phyloP scores from a whole-genome alignment of 2,797 vertebrate species.

The Takifugu rubripes region DNA sequence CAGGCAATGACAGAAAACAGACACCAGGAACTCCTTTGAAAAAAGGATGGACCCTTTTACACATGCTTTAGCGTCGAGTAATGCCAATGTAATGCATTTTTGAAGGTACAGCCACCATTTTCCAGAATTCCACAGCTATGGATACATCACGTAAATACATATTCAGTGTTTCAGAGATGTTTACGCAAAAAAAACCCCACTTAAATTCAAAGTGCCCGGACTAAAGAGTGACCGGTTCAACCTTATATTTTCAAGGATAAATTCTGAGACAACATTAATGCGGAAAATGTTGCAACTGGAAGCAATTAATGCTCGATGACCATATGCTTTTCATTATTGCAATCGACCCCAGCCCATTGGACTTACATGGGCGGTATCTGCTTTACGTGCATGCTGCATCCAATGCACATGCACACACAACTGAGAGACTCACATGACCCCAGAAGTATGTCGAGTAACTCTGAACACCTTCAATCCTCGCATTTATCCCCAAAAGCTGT shows the following conservation, averaged over 20 bases:
- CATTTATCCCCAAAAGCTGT: conserved; percentile 19
- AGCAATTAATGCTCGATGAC: conserved; percentile 21
- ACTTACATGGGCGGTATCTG: conserved; percentile 30
- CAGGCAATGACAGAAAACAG: conserved; percentile 62
- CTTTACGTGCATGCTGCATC: conserved; percentile 38
- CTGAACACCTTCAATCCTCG: conserved; percentile 27
- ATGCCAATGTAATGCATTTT: conserved; percentile 36
- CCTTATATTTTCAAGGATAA: too few species aligned
- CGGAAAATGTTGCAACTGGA: conserved; percentile 5
- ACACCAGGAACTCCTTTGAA: conserved; percentile 50
- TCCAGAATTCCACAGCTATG: conserved; percentile 33
- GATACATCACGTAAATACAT: conserved; percentile 29
- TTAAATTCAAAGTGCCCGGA: conserved; percentile 15
- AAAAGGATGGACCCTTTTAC: conserved; percentile 25
- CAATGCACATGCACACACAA: conserved; percentile 40
- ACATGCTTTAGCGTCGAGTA: conserved; percentile 54
- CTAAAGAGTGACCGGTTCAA: too few species aligned
- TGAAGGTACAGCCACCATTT: conserved; percentile 25
- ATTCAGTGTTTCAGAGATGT: conserved; percentile 16
- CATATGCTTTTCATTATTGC: conserved; percentile 26
- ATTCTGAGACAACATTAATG: too few species aligned
- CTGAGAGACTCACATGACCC: conserved; percentile 22
- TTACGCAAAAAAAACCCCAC: conserved; percentile 4
- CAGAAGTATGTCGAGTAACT: conserved; percentile 30
- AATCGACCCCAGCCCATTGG: conserved; percentile 31